Base-by-base conservation (phyloP, 2,888 invertebrate genomes). In the Synanthedon vespiformis region DNA sequence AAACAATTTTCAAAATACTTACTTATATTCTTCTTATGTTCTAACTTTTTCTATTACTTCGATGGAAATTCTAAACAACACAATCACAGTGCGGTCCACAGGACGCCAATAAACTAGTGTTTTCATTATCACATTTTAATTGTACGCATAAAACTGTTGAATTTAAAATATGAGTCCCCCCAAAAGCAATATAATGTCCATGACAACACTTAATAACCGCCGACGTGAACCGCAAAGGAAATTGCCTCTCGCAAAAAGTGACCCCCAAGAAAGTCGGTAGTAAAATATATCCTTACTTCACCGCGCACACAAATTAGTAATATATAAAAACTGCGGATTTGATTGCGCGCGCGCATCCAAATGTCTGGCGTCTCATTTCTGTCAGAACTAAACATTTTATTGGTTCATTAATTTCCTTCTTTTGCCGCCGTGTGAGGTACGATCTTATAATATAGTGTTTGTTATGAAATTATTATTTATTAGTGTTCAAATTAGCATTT, bases 341-440 rank as follows among this genome's bases (percentile, higher is more conserved):
- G 56, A 62, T 58, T 54, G 56, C 57, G 50, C 54, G 57, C 54
- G 57, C 54, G 55, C 56, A 52, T 54, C 51, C 53, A 51, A 47
- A 27, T 50, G 53, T 40, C 47, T 13, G 40, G 12, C 49, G 34
- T 12, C 6, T 44, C 44, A 13, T 44, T 14, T 44, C 22, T 48
- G 48, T 53, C 53, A 50, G 48, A 53, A 51, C 50, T 51, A 53
- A 53, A 53, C 53, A 49, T 53, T 50, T 50, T 49, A 63, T 62
- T 48, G 55, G 16, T 49, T 52, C 61, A 57, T 63, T 63, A 60
- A 57, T 54, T 51, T 16, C 16, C n/a, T 14, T 54, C 56, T 54
- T 61, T 60, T 61, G 60, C 61, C 50, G 41, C 51, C 58, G 59
- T 63, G 61, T 55, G 48, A 52, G 56, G 59, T 62, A 58, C 59